phyloP scores from a whole-genome alignment of 2,797 vertebrate genomes.

The Paguma larvata region DNA sequence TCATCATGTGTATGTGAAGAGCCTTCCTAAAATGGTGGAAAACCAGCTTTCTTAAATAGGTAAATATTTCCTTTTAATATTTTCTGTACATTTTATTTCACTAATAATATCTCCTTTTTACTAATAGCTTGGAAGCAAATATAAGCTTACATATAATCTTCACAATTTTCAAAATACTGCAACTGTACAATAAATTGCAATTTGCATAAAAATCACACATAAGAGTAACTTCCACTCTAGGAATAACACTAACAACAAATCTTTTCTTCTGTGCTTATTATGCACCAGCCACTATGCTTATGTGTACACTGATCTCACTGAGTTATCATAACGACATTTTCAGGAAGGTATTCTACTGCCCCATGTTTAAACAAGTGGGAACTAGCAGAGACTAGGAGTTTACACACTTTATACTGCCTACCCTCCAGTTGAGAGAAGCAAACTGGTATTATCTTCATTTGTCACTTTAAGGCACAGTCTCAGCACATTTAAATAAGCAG shows the following conservation, averaged over 20 bases:
- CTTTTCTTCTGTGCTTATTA: not conserved
- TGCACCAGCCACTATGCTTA: not conserved
- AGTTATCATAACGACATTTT: not conserved
- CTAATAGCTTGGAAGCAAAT: not conserved
- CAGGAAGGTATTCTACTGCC: not conserved
- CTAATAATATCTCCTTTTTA: not conserved
- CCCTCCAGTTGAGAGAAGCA: not conserved
- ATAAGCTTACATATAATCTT: constrained; percentile 15
- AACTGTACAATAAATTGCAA: not conserved
- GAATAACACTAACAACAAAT: constrained; percentile 25
- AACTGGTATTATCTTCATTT: not conserved
- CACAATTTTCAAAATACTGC: constrained; percentile 21
- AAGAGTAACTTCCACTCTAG: not conserved
- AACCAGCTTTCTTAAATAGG: not conserved
- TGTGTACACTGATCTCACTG: not conserved
- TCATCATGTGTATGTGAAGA: not conserved
- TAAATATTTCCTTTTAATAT: constrained; percentile 55
- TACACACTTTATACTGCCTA: not conserved
- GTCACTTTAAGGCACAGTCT: not conserved
- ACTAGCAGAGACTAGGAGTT: not conserved
- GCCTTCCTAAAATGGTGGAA: not conserved
- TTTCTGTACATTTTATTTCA: not conserved
- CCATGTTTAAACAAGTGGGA: constrained; percentile 13
- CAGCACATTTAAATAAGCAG: not conserved
- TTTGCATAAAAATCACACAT: constrained; percentile 18